phyloP scores from a whole-genome alignment of 2,113 vertebrate species.

The human region DNA sequence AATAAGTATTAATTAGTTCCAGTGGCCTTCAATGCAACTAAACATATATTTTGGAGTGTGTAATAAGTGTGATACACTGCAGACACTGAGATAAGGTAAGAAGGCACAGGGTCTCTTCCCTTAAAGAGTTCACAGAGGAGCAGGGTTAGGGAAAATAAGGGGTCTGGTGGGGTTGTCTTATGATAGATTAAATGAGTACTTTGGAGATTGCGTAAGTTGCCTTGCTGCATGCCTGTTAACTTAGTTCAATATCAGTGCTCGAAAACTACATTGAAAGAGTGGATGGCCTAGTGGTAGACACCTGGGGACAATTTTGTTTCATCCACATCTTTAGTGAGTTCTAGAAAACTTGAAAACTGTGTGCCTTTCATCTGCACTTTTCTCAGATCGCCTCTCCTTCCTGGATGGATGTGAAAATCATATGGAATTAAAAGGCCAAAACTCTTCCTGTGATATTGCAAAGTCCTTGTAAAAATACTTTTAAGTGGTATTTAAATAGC shows the following conservation, averaged over 20 bases:
- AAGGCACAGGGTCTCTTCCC: not conserved
- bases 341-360: slow-evolving; percentile 8
- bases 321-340: not conserved
- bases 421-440: slow-evolving; percentile 7
- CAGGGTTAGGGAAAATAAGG: not conserved
- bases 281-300: not conserved
- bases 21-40: not conserved
- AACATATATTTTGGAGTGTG: not conserved
- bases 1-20: slow-evolving; percentile 21
- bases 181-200: not conserved
- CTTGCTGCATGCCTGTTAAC: not conserved
- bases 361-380: not conserved
- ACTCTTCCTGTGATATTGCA: slow-evolving; percentile 58
- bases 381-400: slow-evolving; percentile 15
- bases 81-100: not conserved
- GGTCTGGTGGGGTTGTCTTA: not conserved
- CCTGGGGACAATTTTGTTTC: not conserved
- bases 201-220: not conserved
- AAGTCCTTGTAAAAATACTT: slow-evolving; percentile 29
- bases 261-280: not conserved
- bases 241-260: not conserved
- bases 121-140: not conserved
- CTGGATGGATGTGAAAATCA: not conserved
- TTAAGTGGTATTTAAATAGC: not conserved
- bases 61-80: not conserved